phyloP scores from a whole-genome alignment of 1,140 invertebrate species.

The Caenorhabditis inopinata region DNA sequence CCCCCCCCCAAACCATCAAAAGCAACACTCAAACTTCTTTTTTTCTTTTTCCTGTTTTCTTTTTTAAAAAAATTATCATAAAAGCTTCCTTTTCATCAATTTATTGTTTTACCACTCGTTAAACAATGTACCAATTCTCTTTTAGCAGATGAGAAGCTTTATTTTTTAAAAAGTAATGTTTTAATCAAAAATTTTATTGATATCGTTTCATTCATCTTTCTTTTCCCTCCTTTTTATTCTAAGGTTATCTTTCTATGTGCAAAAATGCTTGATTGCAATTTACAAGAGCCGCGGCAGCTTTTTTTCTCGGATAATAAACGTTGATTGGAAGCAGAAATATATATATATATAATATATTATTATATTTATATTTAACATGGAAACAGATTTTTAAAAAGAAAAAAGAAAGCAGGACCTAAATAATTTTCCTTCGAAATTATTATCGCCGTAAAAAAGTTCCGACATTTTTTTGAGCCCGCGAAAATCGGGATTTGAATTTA shows the following conservation, averaged over 20 bases:
- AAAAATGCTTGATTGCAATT: neutral
- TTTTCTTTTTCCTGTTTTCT: neutral
- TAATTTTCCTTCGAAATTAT: too few relatives aligned
- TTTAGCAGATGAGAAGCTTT: neutral
- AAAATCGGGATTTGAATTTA: too few relatives aligned
- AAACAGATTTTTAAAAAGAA: neutral
- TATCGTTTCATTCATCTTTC: neutral
- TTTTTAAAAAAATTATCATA: neutral
- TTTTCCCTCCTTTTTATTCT: neutral
- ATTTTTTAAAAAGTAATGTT: too few relatives aligned
- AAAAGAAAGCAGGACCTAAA: neutral
- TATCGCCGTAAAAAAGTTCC: too few relatives aligned
- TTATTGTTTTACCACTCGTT: neutral
- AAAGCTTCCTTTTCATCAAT: neutral
- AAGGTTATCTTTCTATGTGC: neutral
- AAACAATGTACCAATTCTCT: slow-evolving; percentile 1
- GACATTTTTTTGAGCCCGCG: too few relatives aligned
- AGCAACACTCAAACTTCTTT: neutral
- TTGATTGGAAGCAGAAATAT: neutral
- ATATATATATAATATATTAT: too few relatives aligned
- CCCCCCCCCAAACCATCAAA: neutral
- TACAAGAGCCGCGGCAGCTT: neutral
- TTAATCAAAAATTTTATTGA: too few relatives aligned
- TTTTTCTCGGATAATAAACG: slow-evolving; percentile 24
- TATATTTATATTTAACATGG: too few relatives aligned